Evolutionary conservation across 2,797 vertebrate genomes (phyloP).

Genomic region (Cuniculus paca): DNA sequence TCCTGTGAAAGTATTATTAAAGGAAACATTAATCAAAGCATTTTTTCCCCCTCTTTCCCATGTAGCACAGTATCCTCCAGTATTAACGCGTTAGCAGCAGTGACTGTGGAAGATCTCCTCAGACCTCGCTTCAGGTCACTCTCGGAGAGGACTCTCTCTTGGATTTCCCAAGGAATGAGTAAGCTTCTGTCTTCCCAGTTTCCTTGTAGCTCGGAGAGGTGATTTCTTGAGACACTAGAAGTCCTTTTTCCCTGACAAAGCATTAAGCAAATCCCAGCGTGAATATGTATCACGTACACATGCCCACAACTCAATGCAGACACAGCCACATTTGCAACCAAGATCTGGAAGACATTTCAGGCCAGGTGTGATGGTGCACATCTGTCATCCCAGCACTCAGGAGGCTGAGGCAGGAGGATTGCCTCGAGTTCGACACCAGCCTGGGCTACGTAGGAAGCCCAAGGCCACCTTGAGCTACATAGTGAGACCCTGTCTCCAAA

Average conservation of each 20-base stretch:
- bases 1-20: neutral
- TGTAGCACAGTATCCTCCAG: constrained; percentile 97
- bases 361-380: neutral
- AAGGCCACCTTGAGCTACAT: neutral
- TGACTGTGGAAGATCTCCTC: constrained; percentile 95
- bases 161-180: constrained; percentile 95
- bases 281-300: neutral
- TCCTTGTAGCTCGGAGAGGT: neutral
- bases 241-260: neutral
- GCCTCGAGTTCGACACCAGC: neutral
- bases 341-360: neutral
- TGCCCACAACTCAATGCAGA: neutral
- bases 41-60: constrained; percentile 46
- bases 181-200: constrained; percentile 84
- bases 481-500: neutral
- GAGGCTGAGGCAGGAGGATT: neutral
- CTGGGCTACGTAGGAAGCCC: neutral
- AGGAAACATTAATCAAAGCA: neutral
- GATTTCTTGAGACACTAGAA: neutral
- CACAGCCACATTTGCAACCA: neutral
- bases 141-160: constrained; percentile 92
- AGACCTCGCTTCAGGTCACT: constrained; percentile 89
- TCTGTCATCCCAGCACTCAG: neutral
- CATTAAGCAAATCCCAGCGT: neutral
- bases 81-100: constrained; percentile 95